A percentile compares a stretch with the other conserved stretches of the same genome.
Evolutionary conservation across 2,113 vertebrate genomes (phyloP).

Genomic region (Notarius quadriscutis): DNA sequence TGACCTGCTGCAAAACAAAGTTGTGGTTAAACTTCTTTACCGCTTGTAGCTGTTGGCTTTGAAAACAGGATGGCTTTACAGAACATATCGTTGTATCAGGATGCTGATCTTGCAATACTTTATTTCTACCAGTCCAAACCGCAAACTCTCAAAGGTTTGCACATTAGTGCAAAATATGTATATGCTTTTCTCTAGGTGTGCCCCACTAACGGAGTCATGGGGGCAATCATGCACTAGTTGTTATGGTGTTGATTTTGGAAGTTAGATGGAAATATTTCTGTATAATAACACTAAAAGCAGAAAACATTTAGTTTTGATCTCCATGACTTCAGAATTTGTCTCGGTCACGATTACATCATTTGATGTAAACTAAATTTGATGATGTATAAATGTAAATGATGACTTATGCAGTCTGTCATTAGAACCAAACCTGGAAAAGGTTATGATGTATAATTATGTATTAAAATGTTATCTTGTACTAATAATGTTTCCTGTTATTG

Average conservation of each 20-base stretch:
- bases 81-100: conserved; percentile 51
- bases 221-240: conserved; percentile 34
- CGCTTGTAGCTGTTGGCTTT: conserved; percentile 56
- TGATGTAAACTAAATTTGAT: too few relatives aligned
- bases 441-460: background rate
- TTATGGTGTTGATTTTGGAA: conserved; percentile 32
- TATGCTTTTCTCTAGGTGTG: conserved; percentile 47
- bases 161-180: conserved; percentile 44
- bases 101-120: conserved; percentile 53
- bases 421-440: background rate
- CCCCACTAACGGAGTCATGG: conserved; percentile 38
- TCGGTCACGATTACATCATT: background rate
- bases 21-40: conserved; percentile 75
- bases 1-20: conserved; percentile 71
- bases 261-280: conserved; percentile 46
- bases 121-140: conserved; percentile 54
- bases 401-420: background rate
- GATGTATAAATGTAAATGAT: background rate
- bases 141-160: conserved; percentile 48
- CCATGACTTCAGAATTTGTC: background rate
- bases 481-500: background rate
- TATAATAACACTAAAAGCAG: background rate
- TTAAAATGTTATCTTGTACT: background rate
- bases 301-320: background rate
- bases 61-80: conserved; percentile 60